phyloP scores from a whole-genome alignment of 2,888 invertebrate species.

The Tachina grossa region DNA sequence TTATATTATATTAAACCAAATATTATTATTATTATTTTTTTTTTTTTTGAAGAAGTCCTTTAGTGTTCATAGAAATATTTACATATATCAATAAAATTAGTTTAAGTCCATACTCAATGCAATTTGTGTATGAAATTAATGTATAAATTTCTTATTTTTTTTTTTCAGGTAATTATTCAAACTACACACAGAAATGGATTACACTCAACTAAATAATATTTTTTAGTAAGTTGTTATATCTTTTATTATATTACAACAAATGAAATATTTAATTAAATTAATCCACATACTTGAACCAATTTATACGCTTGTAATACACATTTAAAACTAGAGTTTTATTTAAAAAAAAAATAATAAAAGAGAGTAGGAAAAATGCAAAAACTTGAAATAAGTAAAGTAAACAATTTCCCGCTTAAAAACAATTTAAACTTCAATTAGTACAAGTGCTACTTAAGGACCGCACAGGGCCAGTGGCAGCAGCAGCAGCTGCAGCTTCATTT shows the following conservation, averaged over 20 bases:
- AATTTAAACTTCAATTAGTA: conserved; percentile 66
- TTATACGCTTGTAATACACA: background rate
- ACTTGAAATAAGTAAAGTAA: conserved; percentile 2
- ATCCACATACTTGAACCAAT: conserved; percentile 36
- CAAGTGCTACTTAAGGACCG: conserved; percentile 21
- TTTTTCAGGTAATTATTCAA: too few species aligned
- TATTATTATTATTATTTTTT: too few species aligned
- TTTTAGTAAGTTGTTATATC: background rate
- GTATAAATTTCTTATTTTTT: too few species aligned
- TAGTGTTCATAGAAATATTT: too few species aligned
- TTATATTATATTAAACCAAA: too few species aligned
- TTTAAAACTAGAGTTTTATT: background rate
- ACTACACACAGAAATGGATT: too few species aligned
- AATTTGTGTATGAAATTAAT: too few species aligned
- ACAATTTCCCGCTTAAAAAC: conserved; percentile 48
- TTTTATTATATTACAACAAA: background rate
- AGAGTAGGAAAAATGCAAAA: background rate
- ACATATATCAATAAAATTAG: too few species aligned
- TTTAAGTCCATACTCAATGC: too few species aligned
- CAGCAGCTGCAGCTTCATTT: background rate
- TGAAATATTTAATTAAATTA: conserved; percentile 17
- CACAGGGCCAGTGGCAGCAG: background rate
- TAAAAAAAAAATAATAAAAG: background rate
- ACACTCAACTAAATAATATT: too few species aligned
- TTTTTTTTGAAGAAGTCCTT: too few species aligned